Evolutionary conservation across 2,888 invertebrate species (phyloP), one percentile per base, ranked within the genome.

Genomic region (Neoascia interrupta): DNA sequence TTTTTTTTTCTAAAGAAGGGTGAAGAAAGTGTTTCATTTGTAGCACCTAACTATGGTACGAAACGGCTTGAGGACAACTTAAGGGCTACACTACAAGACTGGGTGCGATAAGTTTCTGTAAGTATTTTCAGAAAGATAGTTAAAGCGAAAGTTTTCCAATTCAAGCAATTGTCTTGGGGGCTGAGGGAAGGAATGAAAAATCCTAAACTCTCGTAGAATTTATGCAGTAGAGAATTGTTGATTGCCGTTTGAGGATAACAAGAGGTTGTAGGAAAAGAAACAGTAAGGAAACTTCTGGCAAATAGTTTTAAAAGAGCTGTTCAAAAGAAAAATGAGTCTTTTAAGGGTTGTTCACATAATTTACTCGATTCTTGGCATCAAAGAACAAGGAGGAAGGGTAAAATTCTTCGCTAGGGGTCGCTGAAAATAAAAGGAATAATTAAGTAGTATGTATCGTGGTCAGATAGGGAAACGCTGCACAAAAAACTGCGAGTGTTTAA

Each of bases 81-180:
- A 18, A 31, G n/a, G n/a, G n/a, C n/a, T n/a, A 28, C 28, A 31
- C 39, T 56, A 19, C 23, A 60, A 16, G 6, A 43, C 53, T 41
- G 26, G 26, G 8, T 8, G 45, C 37, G 43, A 60, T 64, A 47
- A 61, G 43, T 63, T 69, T 39, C 26, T 63, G 47, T n/a, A 47
- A 61, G 56, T 56, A 41, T 43, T 69, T 34, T 15, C 39, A 53
- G 15, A 39, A 21, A 41, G 36, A 56, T 53, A 43, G 36, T 41
- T 41, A 47, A 47, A 18, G 60, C 23, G 34, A 70, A 76, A 72
- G 53, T 76, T 76, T 72, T 72, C 58, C 64, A 76, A 76, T 76
- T 58, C 54, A 5, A 63, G 45, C 63, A 61, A 36, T 64, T 58
- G 31, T 56, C 34, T 58, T 49, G 26, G 36, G 18, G 43, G 18